These are phyloP conservation scores for Chrysotoxum bicinctum DNA, from an alignment of 2,888 invertebrate species.

Conservation along the genomic window DNA sequence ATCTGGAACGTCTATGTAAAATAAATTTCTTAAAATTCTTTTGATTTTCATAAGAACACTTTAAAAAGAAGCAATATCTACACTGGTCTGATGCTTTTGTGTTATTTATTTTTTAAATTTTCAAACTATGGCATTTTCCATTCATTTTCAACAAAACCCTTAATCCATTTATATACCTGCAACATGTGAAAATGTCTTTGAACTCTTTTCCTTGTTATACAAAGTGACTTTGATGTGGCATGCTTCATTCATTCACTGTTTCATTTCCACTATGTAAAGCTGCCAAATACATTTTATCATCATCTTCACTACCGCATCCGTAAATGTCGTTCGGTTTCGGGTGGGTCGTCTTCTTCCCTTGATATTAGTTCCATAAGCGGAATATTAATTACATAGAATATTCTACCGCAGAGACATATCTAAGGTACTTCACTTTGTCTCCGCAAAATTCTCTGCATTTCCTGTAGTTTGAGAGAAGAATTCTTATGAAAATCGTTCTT, in stretches of 20 bases:
- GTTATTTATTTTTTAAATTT: too few relatives aligned
- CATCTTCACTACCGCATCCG: neutral
- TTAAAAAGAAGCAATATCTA: too few relatives aligned
- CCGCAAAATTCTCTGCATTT: constrained; percentile 60
- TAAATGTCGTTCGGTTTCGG: constrained; percentile 1
- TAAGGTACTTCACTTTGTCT: constrained; percentile 58
- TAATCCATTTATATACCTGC: too few relatives aligned
- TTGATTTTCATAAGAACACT: too few relatives aligned
- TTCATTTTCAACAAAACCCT: too few relatives aligned
- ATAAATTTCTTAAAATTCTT: too few relatives aligned
- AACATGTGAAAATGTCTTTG: neutral
- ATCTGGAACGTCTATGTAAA: too few relatives aligned
- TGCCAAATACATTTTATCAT: constrained; percentile 42
- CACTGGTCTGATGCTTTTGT: too few relatives aligned
- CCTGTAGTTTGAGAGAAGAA: constrained; percentile 34
- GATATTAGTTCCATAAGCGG: constrained; percentile 6
- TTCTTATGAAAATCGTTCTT: constrained; percentile 51
- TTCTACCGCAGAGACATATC: constrained; percentile 40
- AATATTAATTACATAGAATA: constrained; percentile 68
- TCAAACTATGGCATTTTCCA: too few relatives aligned
- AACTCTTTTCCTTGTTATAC: constrained; percentile 1
- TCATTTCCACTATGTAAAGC: constrained; percentile 14
- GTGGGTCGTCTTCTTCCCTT: constrained; percentile 9
- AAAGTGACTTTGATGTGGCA: constrained; percentile 44
- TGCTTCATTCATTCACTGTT: constrained; percentile 37